Base-by-base conservation (phyloP, 2,797 vertebrate genomes). In the Paedocypris micromegethes region DNA sequence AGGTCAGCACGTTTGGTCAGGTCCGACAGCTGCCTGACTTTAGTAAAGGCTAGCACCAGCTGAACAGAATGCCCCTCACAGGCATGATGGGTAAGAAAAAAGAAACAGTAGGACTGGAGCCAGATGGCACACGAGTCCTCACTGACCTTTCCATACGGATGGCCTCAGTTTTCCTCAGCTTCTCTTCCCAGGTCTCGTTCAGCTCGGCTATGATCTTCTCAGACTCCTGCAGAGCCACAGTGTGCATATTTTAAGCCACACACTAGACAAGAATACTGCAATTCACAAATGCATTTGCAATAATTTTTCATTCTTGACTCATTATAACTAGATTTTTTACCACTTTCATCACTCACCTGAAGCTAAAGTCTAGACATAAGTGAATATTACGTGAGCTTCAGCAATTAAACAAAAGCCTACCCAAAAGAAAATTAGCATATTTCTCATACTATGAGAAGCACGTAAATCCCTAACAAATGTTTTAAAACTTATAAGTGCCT, bases 101-200 rank as follows among this genome's bases (percentile, higher is more conserved):
- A 55, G 51, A 42, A 46, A 56, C 41, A 50, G 60, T 72, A 64
- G 68, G 77, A 77, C 61, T 68, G 63, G 64, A 49, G 64, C 64
- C 37, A 71, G 58, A 58, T 66, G 54, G 68, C 23, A 53, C 73
- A 2, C 45, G 53, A 2, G n/a, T 8, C 56, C 59, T 65, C 48
- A 82, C 84, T 2, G 78, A 98, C 97, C 97, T 97, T 83, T 99
- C 97, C 96, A 98, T 99, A 74, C 96, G 91, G 84, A 99, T 99
- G 9, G 97, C 94, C 73, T 99, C 97, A 0, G 97, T 99, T 84
- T 98, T 98, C 76, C 96, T 88, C 72, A 99, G 88, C 78, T 99
- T 99, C 83, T 99, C 97, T 78, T 99, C 97, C 97, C 96, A 98
- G 4, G 97, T 99, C 85, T 98, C 97, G 74, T 99, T 99, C 84